phyloP scores from a whole-genome alignment of 2,797 vertebrate species.

The Euphonia xanthogaster region DNA sequence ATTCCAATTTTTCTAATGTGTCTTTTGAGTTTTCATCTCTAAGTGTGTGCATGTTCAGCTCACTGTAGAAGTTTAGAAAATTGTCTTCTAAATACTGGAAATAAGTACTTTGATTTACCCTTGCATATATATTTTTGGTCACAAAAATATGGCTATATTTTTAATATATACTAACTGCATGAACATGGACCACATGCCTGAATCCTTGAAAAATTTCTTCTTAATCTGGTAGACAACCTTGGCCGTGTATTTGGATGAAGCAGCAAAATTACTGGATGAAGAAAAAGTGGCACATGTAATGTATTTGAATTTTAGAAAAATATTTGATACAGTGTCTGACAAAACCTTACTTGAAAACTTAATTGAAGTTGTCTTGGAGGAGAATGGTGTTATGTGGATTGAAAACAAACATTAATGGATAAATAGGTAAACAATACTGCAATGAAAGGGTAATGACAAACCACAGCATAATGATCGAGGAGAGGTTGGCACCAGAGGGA shows the following conservation, averaged over 20 bases:
- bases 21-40: not conserved
- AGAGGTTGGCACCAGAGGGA: not conserved
- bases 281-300: not conserved
- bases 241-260: not conserved
- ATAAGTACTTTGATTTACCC: not conserved
- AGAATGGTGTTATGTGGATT: not conserved
- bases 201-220: not conserved
- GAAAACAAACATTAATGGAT: conserved; percentile 28
- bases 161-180: not conserved
- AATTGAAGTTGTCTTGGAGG: not conserved
- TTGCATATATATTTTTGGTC: not conserved
- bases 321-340: not conserved
- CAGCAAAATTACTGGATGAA: not conserved
- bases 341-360: conserved; percentile 25
- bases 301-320: conserved; percentile 15
- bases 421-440: conserved; percentile 12
- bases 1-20: not conserved
- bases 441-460: not conserved
- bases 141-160: not conserved
- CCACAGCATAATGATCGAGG: not conserved
- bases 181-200: not conserved
- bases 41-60: not conserved
- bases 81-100: not conserved
- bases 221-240: not conserved
- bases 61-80: not conserved